Conservation (phyloP, 2,888 invertebrate species). For the Epistrophella euchroma region DNA sequence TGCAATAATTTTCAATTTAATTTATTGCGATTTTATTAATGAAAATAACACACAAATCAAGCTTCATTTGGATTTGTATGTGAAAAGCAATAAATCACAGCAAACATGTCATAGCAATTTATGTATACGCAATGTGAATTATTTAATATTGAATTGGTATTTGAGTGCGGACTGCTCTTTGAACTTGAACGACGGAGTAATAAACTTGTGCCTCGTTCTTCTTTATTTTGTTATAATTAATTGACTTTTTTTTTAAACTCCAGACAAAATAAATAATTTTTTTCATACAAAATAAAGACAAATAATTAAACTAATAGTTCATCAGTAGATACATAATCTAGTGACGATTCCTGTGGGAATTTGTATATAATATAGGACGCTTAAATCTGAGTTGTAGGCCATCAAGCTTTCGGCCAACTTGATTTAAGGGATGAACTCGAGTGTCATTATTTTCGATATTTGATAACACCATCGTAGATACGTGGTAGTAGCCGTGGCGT, state of each 20-base stretch:
- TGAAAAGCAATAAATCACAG: conserved; percentile 45
- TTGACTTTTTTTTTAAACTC: background rate
- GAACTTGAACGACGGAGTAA: background rate
- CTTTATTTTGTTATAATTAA: background rate
- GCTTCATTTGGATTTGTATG: conserved; percentile 19
- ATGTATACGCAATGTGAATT: conserved; percentile 2
- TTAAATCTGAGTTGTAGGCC: too few species aligned
- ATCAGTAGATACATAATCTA: too few species aligned
- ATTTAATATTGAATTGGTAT: conserved; percentile 45
- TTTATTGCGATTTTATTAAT: conserved; percentile 62
- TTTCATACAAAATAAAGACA: too few species aligned
- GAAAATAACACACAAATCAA: conserved; percentile 6
- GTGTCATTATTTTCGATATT: too few species aligned
- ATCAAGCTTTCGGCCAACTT: too few species aligned
- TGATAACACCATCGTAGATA: too few species aligned
- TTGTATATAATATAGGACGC: too few species aligned
- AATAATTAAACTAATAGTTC: too few species aligned
- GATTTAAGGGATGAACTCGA: too few species aligned
- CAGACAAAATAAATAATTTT: too few species aligned
- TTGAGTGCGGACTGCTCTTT: conserved; percentile 38
- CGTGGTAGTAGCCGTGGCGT: too few species aligned
- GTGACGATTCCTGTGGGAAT: too few species aligned
- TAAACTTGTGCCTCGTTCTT: background rate
- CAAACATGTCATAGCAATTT: conserved; percentile 43
- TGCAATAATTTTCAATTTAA: conserved; percentile 55